phyloP scores from a whole-genome alignment of 1,140 invertebrate species.

The Chlorops oryzae region DNA sequence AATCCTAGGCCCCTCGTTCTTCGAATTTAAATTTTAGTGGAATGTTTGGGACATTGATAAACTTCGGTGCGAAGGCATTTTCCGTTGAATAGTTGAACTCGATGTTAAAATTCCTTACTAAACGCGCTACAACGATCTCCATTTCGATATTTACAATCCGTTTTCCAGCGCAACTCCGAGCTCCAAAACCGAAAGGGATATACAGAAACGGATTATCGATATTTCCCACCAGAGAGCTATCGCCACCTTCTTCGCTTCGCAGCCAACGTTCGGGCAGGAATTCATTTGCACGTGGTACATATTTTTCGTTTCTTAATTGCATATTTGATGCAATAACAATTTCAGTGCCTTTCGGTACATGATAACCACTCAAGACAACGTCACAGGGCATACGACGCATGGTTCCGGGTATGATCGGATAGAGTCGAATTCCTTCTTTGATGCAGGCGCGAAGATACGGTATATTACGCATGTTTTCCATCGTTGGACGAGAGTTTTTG shows the following conservation, averaged over 20 bases:
- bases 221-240: slow-evolving; percentile 35
- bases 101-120: slow-evolving; percentile 54
- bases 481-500: slow-evolving; percentile 50
- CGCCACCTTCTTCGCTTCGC: slow-evolving; percentile 18
- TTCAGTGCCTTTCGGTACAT: slow-evolving; percentile 56
- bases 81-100: slow-evolving; percentile 49
- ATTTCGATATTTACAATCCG: slow-evolving; percentile 68
- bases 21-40: slow-evolving; percentile 42
- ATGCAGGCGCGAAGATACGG: slow-evolving; percentile 60
- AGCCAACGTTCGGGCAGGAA: slow-evolving; percentile 59
- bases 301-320: slow-evolving; percentile 48
- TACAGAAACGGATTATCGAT: slow-evolving; percentile 54
- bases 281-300: slow-evolving; percentile 50
- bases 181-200: slow-evolving; percentile 58
- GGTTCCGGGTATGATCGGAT: slow-evolving; percentile 52
- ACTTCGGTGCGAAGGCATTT: slow-evolving; percentile 27
- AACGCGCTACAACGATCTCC: slow-evolving; percentile 56
- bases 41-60: slow-evolving; percentile 37
- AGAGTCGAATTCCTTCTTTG: slow-evolving; percentile 57
- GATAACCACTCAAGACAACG: slow-evolving; percentile 54
- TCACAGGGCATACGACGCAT: slow-evolving; percentile 51
- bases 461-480: slow-evolving; percentile 51
- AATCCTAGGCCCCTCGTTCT: too few relatives aligned
- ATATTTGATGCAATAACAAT: slow-evolving; percentile 42
- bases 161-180: slow-evolving; percentile 54